A percentile compares a stretch with the other conserved stretches of the same genome.
Conservation (phyloP, 2,888 invertebrate genomes). For the Ephialtes manifestator region DNA sequence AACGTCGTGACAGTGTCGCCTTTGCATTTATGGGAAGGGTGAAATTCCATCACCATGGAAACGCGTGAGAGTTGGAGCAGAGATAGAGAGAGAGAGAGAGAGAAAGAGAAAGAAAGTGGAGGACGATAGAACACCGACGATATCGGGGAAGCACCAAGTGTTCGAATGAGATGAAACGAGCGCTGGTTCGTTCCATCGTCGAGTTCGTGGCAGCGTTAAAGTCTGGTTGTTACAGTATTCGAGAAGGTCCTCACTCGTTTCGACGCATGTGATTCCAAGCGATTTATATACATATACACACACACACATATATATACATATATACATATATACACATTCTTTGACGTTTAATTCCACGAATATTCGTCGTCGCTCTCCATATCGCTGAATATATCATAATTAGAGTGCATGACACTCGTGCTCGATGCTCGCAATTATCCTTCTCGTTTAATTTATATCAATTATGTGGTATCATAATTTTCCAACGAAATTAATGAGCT, state of each 20-base stretch:
- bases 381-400: slow-evolving; percentile 22
- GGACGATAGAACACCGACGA: slow-evolving; percentile 22
- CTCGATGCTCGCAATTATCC: slow-evolving; percentile 6
- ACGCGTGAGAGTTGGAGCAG: slow-evolving; percentile 29
- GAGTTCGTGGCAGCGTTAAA: slow-evolving; percentile 37
- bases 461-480: slow-evolving; percentile 40
- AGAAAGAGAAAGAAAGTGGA: background rate
- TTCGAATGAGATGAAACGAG: slow-evolving; percentile 16
- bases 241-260: slow-evolving; percentile 46
- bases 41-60: slow-evolving; percentile 64
- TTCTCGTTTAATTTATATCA: slow-evolving; percentile 44
- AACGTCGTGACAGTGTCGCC: slow-evolving; percentile 46
- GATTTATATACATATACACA: background rate
- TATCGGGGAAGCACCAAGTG: slow-evolving; percentile 44
- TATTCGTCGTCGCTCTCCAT: slow-evolving; percentile 4
- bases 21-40: slow-evolving; percentile 59
- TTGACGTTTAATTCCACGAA: slow-evolving; percentile 51
- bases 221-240: slow-evolving; percentile 33
- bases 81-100: too few species aligned
- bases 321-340: background rate
- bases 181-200: slow-evolving; percentile 30
- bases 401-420: background rate
- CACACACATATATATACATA: background rate
- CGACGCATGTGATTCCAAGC: slow-evolving; percentile 48
- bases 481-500: slow-evolving; percentile 43